Evolutionary conservation across 2,888 invertebrate genomes (phyloP).

Genomic region (Nemapogon koenigi): DNA sequence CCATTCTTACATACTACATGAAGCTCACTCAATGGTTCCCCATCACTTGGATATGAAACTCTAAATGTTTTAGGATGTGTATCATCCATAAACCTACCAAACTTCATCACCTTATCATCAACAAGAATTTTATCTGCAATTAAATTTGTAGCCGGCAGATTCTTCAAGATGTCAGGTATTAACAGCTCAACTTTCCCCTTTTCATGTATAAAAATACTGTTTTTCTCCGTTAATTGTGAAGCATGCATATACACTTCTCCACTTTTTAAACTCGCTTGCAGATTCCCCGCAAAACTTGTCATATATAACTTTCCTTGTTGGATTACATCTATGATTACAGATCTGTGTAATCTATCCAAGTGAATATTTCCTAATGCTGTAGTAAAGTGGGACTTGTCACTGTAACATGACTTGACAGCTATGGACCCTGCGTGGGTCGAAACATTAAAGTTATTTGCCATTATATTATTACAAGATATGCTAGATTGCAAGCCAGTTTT

Average conservation of each 20-base stretch:
- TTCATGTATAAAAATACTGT: constrained; percentile 59
- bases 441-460: constrained; percentile 40
- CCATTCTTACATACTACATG: constrained; percentile 61
- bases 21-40: constrained; percentile 46
- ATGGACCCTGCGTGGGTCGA: constrained; percentile 50
- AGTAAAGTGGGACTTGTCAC: constrained; percentile 52
- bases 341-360: constrained; percentile 41
- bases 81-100: constrained; percentile 56
- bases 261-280: constrained; percentile 52
- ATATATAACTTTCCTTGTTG: constrained; percentile 52
- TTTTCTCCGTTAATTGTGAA: constrained; percentile 45
- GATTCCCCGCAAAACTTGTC: constrained; percentile 46
- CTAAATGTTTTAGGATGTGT: constrained; percentile 52
- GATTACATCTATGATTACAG: constrained; percentile 52
- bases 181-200: constrained; percentile 54
- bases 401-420: constrained; percentile 49
- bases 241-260: constrained; percentile 55
- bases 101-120: constrained; percentile 48
- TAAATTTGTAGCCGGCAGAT: constrained; percentile 51
- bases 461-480: constrained; percentile 48
- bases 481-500: constrained; percentile 45
- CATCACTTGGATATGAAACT: constrained; percentile 27
- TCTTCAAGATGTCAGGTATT: constrained; percentile 44
- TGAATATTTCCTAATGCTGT: constrained; percentile 52
- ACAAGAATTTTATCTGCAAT: constrained; percentile 57